Conservation (phyloP, 1,140 invertebrate species). For the Cardiocondyla obscurior region DNA sequence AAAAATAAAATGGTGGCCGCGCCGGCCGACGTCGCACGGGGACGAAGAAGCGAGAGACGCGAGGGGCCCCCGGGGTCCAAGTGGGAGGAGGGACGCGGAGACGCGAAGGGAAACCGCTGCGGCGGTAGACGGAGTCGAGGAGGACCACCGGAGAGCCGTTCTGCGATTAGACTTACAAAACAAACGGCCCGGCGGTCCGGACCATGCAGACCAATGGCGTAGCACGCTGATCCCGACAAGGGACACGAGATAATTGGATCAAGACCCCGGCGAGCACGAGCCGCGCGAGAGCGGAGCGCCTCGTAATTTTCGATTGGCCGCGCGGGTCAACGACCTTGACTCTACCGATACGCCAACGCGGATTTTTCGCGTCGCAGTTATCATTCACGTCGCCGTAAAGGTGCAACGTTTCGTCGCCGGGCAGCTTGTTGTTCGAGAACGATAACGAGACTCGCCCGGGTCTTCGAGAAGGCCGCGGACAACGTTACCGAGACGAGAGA, state of each 20-base stretch:
- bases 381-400: not conserved
- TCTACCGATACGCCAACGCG: constrained; percentile 7
- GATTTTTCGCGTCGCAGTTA: constrained; percentile 7
- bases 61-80: constrained; percentile 36
- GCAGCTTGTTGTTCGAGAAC: not conserved
- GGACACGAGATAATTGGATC: constrained; percentile 84
- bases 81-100: constrained; percentile 4
- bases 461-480: not conserved
- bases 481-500: not conserved
- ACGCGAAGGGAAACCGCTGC: constrained; percentile 23
- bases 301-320: constrained; percentile 68
- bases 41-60: constrained; percentile 65
- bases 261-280: constrained; percentile 65
- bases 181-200: constrained; percentile 81
- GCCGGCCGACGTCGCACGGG: constrained; percentile 60
- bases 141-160: constrained; percentile 79
- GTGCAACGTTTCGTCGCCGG: not conserved
- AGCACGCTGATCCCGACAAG: constrained; percentile 81
- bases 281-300: constrained; percentile 52
- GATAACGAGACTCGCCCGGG: not conserved
- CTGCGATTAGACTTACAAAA: constrained; percentile 85
- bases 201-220: constrained; percentile 81
- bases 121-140: constrained; percentile 56
- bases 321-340: constrained; percentile 69
- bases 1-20: constrained; percentile 77